These are phyloP conservation scores for Isurus oxyrinchus DNA, from an alignment of 2,113 vertebrate genomes.

Conservation along the genomic window DNA sequence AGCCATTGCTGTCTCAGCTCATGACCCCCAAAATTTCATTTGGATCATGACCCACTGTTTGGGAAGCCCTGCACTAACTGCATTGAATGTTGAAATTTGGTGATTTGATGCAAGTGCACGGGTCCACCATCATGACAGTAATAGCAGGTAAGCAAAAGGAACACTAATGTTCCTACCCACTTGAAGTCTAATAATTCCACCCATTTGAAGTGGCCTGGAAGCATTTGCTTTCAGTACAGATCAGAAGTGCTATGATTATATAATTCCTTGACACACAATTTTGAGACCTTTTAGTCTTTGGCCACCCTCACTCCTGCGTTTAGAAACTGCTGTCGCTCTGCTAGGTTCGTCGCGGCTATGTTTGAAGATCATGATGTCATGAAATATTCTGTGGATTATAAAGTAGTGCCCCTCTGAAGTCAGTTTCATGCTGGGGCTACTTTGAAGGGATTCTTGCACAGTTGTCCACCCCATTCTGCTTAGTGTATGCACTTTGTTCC, in stretches of 20 bases:
- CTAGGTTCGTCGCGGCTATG: neutral
- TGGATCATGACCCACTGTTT: too few species aligned
- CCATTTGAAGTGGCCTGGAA: neutral
- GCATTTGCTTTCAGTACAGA: neutral
- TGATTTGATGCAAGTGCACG: too few species aligned
- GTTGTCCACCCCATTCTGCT: neutral
- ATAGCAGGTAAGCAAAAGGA: neutral
- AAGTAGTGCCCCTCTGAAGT: neutral
- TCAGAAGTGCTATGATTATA: too few species aligned
- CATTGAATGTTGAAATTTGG: too few species aligned
- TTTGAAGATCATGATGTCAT: neutral
- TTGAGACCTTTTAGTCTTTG: neutral
- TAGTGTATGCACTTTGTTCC: neutral
- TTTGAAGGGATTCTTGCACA: neutral
- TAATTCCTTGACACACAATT: neutral
- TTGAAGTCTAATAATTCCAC: neutral
- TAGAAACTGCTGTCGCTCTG: neutral
- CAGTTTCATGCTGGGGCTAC: neutral
- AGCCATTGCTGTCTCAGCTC: too few species aligned
- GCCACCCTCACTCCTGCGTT: neutral
- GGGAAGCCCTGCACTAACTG: too few species aligned
- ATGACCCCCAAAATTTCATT: too few species aligned
- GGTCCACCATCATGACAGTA: neutral
- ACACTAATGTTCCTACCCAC: neutral
- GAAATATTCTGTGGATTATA: neutral